Base-by-base conservation (phyloP, 2,888 invertebrate genomes). In the Plagodis pulveraria region DNA sequence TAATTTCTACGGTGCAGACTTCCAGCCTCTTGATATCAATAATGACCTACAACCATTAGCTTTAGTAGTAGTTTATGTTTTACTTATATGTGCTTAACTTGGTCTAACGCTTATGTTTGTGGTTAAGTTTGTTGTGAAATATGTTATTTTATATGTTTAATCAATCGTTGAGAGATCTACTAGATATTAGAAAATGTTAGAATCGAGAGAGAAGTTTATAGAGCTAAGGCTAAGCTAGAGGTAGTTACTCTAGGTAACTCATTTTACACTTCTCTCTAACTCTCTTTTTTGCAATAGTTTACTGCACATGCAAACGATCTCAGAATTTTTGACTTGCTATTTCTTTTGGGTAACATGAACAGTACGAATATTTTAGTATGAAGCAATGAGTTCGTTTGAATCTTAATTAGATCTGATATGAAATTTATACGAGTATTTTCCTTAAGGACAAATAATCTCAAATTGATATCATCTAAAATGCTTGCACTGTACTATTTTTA, bases 101-200 rank as follows among this genome's bases (percentile, higher is more conserved):
- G 60, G 63, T 70, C 64, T 69, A 64, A 65, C 54, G 72, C 70
- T 70, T 72, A 46, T 53, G 61, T 55, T 69, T 70, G 70, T 71
- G 66, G 62, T 65, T 63, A 57, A 64, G 58, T 70, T 56, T 36
- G 56, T 58, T 36, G 2, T 42, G 42, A 12, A 9, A 41, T 42
- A 6, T 42, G 7, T 9, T 40, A 40, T 40, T 10, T 40, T 8
- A 36, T 36, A 22, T 22, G 4, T 36, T 6, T 7, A 36, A 8
- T 36, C 36, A 36, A 36, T 36, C 22, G 36, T 36, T 36, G 36
- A 36, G 36, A 36, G 36, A 36, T 36, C 8, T 36, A 36, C 0
- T 8, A 36, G 8, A 36, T 2, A 8, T 36, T 6, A 40, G 8
- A 10, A 40, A 40, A 5, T 22, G 22, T 22, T 22, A 4, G 22